A percentile compares a stretch with the other conserved stretches of the same genome.
These are phyloP conservation scores for Amblyjoppa fuscipennis DNA, from an alignment of 2,888 invertebrate genomes.

Conservation along the genomic window DNA sequence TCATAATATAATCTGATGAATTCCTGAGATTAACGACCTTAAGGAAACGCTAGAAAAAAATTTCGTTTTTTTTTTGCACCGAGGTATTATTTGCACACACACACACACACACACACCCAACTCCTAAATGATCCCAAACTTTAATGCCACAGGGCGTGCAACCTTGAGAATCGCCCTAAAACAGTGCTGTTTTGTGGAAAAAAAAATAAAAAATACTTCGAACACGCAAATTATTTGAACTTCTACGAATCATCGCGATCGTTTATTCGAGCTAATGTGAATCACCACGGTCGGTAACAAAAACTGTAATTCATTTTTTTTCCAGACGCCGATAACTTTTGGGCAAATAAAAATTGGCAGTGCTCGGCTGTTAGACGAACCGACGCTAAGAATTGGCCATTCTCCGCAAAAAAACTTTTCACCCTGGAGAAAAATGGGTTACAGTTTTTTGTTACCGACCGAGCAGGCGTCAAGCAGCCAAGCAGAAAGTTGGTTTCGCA, in stretches of 20 bases:
- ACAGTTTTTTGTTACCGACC: no score
- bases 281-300: no score
- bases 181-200: neutral
- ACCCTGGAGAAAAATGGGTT: no score
- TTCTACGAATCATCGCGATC: neutral
- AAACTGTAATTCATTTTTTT: no score
- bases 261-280: neutral
- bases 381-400: no score
- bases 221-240: neutral
- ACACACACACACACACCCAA: neutral
- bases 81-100: neutral
- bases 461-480: no score
- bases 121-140: neutral
- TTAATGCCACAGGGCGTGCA: conserved; percentile 28
- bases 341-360: no score
- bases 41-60: neutral
- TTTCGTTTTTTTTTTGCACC: neutral
- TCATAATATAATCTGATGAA: neutral
- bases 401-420: no score
- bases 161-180: neutral
- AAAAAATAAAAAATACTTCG: neutral
- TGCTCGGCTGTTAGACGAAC: no score
- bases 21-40: neutral
- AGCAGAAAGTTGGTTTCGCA: no score
- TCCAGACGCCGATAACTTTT: no score